phyloP scores from a whole-genome alignment of 2,113 vertebrate genomes.

The Datnioides undecimradiatus region DNA sequence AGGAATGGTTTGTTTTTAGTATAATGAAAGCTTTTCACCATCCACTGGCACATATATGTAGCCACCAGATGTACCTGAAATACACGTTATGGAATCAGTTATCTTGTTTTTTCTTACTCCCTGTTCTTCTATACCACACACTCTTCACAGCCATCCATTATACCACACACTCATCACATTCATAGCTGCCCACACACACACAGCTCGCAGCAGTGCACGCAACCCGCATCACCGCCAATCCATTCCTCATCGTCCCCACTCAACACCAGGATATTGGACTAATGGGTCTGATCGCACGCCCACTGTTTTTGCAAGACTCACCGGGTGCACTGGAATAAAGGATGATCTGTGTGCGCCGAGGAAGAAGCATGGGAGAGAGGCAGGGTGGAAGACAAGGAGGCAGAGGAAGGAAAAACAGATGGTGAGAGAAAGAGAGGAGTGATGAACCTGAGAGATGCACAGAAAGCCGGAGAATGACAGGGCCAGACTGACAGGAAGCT shows the following conservation, averaged over 20 bases:
- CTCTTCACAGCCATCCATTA: slow-evolving; percentile 64
- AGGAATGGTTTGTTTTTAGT: background rate
- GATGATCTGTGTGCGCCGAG: slow-evolving; percentile 38
- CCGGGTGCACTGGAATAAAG: slow-evolving; percentile 37
- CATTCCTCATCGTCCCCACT: slow-evolving; percentile 69
- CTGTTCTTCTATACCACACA: slow-evolving; percentile 18
- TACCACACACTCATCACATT: slow-evolving; percentile 60
- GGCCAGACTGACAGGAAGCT: slow-evolving; percentile 60
- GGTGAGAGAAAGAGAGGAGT: slow-evolving; percentile 47
- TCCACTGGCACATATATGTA: background rate
- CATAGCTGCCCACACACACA: slow-evolving; percentile 45
- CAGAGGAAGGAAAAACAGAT: slow-evolving; percentile 10
- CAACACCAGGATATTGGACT: slow-evolving; percentile 61
- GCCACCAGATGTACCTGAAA: too few relatives aligned
- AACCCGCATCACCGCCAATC: slow-evolving; percentile 50
- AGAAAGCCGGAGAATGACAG: slow-evolving; percentile 43
- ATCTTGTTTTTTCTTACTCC: slow-evolving; percentile 42
- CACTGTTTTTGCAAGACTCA: slow-evolving; percentile 54
- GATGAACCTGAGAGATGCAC: slow-evolving; percentile 46
- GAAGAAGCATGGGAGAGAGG: slow-evolving; percentile 8
- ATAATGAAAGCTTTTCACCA: background rate
- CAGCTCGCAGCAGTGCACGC: slow-evolving; percentile 37
- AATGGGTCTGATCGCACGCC: slow-evolving; percentile 69
- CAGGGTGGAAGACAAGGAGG: slow-evolving; percentile 1
- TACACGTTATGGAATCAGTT: too few relatives aligned